phyloP scores from a whole-genome alignment of 1,140 invertebrate species.

The Paraescarpia echinospica region DNA sequence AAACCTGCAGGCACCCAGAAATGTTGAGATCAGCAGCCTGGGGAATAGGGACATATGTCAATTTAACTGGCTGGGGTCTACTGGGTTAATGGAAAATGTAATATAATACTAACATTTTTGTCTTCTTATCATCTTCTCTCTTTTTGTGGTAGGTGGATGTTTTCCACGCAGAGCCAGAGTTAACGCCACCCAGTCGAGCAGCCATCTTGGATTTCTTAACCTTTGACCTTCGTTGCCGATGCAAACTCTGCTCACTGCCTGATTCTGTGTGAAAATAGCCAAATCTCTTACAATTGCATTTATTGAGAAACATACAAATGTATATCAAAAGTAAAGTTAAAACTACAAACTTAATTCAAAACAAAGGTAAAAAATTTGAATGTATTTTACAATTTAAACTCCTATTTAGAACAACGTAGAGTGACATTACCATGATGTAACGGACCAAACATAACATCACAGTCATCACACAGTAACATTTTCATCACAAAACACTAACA shows the following conservation, averaged over 20 bases:
- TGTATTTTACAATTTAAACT: not conserved
- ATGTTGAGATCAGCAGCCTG: too few species aligned
- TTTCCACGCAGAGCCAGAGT: not conserved
- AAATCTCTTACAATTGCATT: not conserved
- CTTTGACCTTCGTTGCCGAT: not conserved
- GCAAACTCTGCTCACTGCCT: not conserved
- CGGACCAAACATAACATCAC: not conserved
- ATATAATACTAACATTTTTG: not conserved
- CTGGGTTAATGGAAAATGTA: too few species aligned
- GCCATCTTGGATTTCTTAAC: constrained; percentile 12
- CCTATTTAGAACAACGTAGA: not conserved
- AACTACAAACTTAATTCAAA: not conserved
- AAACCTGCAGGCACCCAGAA: too few species aligned
- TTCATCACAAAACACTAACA: not conserved
- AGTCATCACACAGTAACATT: not conserved
- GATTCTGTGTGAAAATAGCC: constrained; percentile 7
- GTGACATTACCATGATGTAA: not conserved
- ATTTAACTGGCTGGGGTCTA: too few species aligned
- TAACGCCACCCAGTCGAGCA: constrained; percentile 10
- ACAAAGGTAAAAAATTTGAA: not conserved
- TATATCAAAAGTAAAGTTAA: not conserved
- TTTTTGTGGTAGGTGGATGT: not conserved
- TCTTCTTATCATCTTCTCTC: not conserved
- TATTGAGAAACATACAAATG: not conserved
- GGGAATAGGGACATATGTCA: too few species aligned